Conservation (phyloP, 2,888 invertebrate genomes). For the Panopea generosa region DNA sequence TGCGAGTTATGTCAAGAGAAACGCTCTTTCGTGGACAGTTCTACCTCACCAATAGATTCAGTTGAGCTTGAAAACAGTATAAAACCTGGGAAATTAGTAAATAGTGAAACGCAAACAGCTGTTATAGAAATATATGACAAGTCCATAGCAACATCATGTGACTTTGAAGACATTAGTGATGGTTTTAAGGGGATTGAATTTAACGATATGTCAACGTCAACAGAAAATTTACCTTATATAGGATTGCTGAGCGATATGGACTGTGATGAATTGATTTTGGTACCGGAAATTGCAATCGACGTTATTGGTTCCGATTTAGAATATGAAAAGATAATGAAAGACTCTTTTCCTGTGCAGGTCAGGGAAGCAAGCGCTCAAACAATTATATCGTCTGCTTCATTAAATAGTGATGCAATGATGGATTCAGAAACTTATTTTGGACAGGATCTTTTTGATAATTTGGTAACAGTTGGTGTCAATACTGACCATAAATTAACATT, state of each 20-base stretch:
- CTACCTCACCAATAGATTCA: conserved; percentile 61
- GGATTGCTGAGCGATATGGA: conserved; percentile 81
- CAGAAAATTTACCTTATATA: conserved; percentile 79
- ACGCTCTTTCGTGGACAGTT: conserved; percentile 49
- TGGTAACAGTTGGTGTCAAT: conserved; percentile 75
- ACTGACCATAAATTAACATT: conserved; percentile 75
- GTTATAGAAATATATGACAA: conserved; percentile 68
- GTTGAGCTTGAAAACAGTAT: conserved; percentile 68
- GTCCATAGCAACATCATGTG: conserved; percentile 70
- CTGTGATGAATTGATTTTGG: conserved; percentile 78
- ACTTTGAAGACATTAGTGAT: conserved; percentile 63
- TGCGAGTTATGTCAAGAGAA: conserved; percentile 59
- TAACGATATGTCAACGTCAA: conserved; percentile 77
- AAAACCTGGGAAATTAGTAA: conserved; percentile 50
- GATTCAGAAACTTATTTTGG: conserved; percentile 36
- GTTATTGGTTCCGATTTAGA: conserved; percentile 66
- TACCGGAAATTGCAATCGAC: conserved; percentile 69
- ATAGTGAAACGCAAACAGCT: conserved; percentile 71
- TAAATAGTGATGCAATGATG: conserved; percentile 36
- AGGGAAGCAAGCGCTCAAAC: conserved; percentile 76
- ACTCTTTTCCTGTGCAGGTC: conserved; percentile 67
- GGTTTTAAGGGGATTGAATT: conserved; percentile 53
- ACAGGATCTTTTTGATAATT: conserved; percentile 30
- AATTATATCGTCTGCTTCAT: conserved; percentile 47
- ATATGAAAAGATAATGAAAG: conserved; percentile 71